Evolutionary conservation across 2,888 invertebrate genomes (phyloP), one percentile per base, ranked within the genome.

Genomic region (Drosophila meridiana): DNA sequence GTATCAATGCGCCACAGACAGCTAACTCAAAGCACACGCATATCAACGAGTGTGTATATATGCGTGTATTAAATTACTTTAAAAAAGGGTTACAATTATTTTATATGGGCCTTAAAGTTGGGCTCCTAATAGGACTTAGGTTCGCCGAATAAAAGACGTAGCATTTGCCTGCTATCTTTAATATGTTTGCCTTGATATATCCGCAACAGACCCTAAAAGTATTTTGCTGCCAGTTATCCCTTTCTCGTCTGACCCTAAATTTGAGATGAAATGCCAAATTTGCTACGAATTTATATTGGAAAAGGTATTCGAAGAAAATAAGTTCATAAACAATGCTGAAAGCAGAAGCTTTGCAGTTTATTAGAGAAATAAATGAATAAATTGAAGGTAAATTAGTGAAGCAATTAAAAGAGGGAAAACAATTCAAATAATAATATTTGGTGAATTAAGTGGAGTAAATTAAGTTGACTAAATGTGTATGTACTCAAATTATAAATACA

Each of bases 1-100:
- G 77, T 89, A 85, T 85, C 84, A 87, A 87, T 84, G 85, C 72
- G 78, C 77, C 76, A 64, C 80, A 78, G 80, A 76, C 78, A 76
- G 80, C 38, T 59, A 70, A 67, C 75, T 57, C 7, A n/a, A 3
- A 28, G 30, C 52, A 48, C 13, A 14, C 28, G 50, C 50, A 40
- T 20, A 62, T 62, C 48, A 34, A n/a, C 67, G 28, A 59, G 30
- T 52, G 30, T 57, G 42, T 20, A 20, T 20, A 20, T 20, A 20
- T 59, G 32, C 34, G 32, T 64, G 34, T 6, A 84, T 89, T 84
- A 87, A 85, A 87, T 89, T 82, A 73, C 85, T 84, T 84, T 66
- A 66, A 86, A 45, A 85, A 84, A 87, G 78, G 87, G 82, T 78
- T 78, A 59, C 69, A 80, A 89, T 87, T 77, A 87, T 83, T 83